These are phyloP conservation scores for Mesitornis unicolor DNA, from an alignment of 2,113 vertebrate genomes.

Conservation along the genomic window DNA sequence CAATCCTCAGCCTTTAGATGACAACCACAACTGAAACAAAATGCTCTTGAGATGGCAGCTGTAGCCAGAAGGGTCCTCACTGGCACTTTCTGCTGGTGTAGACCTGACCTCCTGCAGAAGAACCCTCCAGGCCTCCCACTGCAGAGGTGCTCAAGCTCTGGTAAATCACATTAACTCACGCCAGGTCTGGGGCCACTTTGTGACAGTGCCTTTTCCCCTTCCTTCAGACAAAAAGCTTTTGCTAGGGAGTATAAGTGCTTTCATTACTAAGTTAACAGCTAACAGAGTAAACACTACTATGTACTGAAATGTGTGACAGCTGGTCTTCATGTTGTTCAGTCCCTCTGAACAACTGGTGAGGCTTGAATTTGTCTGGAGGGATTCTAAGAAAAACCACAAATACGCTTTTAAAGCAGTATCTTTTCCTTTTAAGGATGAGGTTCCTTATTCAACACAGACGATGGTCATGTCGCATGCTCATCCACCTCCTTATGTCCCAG, in stretches of 20 bases:
- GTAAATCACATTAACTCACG: not conserved
- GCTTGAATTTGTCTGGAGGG: not conserved
- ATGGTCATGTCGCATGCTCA: not conserved
- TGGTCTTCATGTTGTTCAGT: not conserved
- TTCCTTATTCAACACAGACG: not conserved
- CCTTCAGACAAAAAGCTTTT: not conserved
- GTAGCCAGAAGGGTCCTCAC: not conserved
- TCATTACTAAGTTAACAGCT: not conserved
- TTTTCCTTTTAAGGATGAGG: not conserved
- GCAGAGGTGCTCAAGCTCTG: not conserved
- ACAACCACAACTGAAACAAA: not conserved
- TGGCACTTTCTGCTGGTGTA: not conserved
- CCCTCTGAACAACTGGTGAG: not conserved
- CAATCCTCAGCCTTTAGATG: not conserved
- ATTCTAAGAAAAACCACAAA: not conserved
- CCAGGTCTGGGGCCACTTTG: not conserved
- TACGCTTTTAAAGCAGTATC: not conserved
- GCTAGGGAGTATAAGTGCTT: not conserved
- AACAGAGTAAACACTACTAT: not conserved
- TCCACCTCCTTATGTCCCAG: not conserved
- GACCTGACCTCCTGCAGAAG: not conserved
- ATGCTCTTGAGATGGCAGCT: accelerated
- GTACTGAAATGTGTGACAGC: not conserved
- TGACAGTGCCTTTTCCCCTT: not conserved
- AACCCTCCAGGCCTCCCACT: not conserved